Evolutionary conservation across 2,797 vertebrate genomes (phyloP).

Genomic region (Notolepis coatsorum): DNA sequence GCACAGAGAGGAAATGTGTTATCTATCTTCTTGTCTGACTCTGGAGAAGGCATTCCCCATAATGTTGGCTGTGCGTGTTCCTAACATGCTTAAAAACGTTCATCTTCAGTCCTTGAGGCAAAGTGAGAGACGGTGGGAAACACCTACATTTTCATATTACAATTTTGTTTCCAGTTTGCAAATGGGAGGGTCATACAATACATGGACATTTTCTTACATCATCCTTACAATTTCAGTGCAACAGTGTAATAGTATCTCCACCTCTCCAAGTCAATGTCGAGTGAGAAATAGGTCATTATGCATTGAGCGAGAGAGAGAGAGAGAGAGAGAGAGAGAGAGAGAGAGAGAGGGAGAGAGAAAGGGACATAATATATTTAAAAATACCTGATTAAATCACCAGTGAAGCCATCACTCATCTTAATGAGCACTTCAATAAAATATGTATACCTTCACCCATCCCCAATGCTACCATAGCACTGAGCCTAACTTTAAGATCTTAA

Average conservation of each 20-base stretch:
- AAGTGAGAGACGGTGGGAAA: conserved; percentile 2
- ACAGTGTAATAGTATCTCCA: conserved; percentile 37
- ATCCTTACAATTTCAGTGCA: conserved; percentile 16
- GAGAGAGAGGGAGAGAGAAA: too few species aligned
- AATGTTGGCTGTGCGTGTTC: too few species aligned
- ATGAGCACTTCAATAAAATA: conserved; percentile 76
- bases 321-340: too few species aligned
- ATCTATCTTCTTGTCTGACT: too few species aligned
- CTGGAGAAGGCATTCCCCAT: too few species aligned
- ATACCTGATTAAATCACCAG: conserved; percentile 70
- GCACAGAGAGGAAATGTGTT: too few species aligned
- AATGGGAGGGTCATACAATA: conserved; percentile 14
- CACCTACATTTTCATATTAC: background rate
- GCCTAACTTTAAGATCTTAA: conserved; percentile 33
- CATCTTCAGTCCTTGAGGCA: background rate
- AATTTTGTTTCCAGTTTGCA: conserved; percentile 16
- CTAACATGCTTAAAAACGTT: conserved; percentile 8
- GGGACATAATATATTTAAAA: too few species aligned
- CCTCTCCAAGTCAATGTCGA: conserved; percentile 67
- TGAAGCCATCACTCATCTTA: conserved; percentile 71
- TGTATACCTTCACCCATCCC: conserved; percentile 56
- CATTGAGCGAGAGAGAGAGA: conserved; percentile 64
- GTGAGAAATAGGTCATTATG: conserved; percentile 65
- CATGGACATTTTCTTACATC: conserved; percentile 11
- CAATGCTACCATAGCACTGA: conserved; percentile 30